These are phyloP conservation scores for Eleginops maclovinus DNA, from an alignment of 2,113 vertebrate genomes.

Conservation along the genomic window DNA sequence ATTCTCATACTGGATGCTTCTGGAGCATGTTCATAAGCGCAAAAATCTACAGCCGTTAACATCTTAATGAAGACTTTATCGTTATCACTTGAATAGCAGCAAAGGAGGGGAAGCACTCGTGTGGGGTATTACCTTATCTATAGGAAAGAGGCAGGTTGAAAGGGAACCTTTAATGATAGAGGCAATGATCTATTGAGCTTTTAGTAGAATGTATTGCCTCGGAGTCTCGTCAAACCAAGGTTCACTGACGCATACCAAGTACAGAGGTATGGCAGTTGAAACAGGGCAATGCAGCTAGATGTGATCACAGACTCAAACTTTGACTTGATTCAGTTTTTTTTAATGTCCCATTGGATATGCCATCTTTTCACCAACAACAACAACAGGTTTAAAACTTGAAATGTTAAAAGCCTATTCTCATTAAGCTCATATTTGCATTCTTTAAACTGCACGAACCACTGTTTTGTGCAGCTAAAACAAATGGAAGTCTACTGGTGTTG, in stretches of 20 bases:
- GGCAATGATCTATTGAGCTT: conserved; percentile 68
- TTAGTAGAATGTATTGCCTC: conserved; percentile 71
- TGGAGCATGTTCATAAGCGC: conserved; percentile 44
- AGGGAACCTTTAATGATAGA: conserved; percentile 65
- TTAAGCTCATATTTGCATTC: conserved; percentile 15
- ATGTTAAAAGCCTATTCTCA: conserved; percentile 20
- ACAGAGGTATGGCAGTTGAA: conserved; percentile 28
- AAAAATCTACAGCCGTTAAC: conserved; percentile 71
- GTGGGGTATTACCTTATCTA: conserved; percentile 54
- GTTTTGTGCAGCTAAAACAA: conserved; percentile 4
- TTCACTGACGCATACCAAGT: conserved; percentile 64
- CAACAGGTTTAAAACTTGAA: conserved; percentile 8
- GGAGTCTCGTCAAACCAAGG: conserved; percentile 58
- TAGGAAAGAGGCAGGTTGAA: conserved; percentile 42
- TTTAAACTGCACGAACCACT: background rate
- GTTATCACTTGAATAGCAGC: conserved; percentile 30
- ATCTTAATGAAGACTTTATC: conserved; percentile 66
- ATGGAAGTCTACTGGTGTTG: background rate
- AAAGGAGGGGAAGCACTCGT: conserved; percentile 38
- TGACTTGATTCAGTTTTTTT: conserved; percentile 38
- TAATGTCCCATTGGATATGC: background rate
- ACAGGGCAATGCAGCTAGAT: conserved; percentile 15
- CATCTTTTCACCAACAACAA: background rate
- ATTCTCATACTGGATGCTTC: conserved; percentile 63
- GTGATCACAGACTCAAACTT: conserved; percentile 41